Base-by-base conservation (phyloP, 2,113 vertebrate genomes). In the Coracopsis vasa region DNA sequence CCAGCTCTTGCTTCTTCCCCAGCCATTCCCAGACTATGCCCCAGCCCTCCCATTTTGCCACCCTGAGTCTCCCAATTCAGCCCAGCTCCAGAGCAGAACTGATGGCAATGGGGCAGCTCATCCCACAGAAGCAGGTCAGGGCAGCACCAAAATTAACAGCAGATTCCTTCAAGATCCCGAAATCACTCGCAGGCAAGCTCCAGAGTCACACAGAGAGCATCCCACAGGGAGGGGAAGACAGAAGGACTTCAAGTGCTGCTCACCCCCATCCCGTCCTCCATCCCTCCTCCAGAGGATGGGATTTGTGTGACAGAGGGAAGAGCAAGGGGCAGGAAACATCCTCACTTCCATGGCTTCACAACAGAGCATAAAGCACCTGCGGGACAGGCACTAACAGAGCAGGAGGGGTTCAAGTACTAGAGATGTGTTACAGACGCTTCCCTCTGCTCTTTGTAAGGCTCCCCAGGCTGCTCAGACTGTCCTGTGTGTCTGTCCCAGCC, bases 71-170 rank as follows among this genome's bases (percentile, higher is more conserved):
- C 37, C n/a, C 0, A 0, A 21, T 56, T 41, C 33, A 54, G 17
- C 6, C 10, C 4, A 7, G n/a, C 27, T 51, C n/a, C 69, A 44
- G 47, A 65, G 56, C 51, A 54, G 41, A 77, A 47, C 41, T 39
- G 27, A 48, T 0, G 6, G 60, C 72, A 89, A 65, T 5, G 8
- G 33, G 39, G 14, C n/a, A 92, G 75, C 44, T 73, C 50, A n/a
- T 28, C 47, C 50, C 25, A 18, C 0, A 0, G 35, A 13, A 90
- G 9, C 0, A 0, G 23, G 4, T 35, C 70, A 60, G 9, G 21
- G 19, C n/a, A 82, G 78, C 2, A 4, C 35, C 61, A 60, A 92
- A 92, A 71, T 17, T 41, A 90, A 62, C 23, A 88, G 35, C 47
- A 80, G 54, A 90, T 60, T 86, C 23, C 35, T 17, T 35, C 29